phyloP scores from a whole-genome alignment of 2,797 vertebrate species.

The Fundulus diaphanus region DNA sequence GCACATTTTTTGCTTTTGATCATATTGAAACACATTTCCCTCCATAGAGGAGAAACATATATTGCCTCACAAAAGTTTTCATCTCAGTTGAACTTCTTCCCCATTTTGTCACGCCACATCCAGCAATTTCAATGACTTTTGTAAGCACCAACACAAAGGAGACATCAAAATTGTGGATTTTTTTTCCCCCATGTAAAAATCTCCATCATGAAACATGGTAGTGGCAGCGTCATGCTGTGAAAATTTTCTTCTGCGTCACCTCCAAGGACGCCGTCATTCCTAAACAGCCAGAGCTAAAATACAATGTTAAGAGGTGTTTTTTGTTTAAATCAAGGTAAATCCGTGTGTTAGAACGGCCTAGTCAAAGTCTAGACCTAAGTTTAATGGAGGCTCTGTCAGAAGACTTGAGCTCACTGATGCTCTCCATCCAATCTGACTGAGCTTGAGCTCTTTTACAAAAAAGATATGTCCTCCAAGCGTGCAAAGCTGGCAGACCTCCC shows the following conservation, averaged over 20 bases:
- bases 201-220: neutral
- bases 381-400: neutral
- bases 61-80: too few relatives aligned
- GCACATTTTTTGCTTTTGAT: too few relatives aligned
- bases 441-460: neutral
- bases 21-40: too few relatives aligned
- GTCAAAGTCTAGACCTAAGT: neutral
- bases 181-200: neutral
- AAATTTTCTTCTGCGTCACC: neutral
- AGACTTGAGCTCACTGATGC: neutral
- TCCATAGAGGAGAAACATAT: too few relatives aligned
- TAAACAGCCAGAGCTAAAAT: neutral
- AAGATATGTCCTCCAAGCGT: neutral
- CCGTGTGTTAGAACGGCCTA: neutral
- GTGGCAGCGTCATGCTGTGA: neutral
- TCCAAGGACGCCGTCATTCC: neutral
- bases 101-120: neutral
- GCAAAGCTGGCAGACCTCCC: neutral
- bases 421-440: too few relatives aligned
- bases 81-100: neutral
- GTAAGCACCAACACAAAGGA: neutral
- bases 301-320: neutral
- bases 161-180: neutral
- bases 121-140: neutral
- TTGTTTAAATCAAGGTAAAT: neutral